Percentiles rank a stretch among this genome's conserved stretches.
phyloP scores from a whole-genome alignment of 2,113 vertebrate species.

The Myanophis thanlyinensis region DNA sequence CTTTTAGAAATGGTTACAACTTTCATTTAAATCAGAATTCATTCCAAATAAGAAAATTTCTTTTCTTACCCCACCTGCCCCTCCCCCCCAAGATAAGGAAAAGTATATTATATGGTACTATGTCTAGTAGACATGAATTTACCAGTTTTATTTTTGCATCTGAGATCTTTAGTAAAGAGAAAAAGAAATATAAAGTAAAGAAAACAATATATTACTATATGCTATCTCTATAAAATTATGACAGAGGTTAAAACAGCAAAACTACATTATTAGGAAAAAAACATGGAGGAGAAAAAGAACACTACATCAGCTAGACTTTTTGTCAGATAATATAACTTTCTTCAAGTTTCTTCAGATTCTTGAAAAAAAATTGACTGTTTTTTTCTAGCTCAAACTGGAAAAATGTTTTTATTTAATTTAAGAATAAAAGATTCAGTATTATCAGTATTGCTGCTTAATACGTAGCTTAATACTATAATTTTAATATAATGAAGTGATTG shows the following conservation, averaged over 20 bases:
- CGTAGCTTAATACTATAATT: background rate
- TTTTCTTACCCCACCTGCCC: background rate
- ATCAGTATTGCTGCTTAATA: background rate
- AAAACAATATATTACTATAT: background rate
- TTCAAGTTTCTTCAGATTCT: background rate
- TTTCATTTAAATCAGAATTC: background rate
- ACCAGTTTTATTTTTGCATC: background rate
- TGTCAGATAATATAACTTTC: background rate
- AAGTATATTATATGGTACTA: background rate
- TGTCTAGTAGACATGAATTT: background rate
- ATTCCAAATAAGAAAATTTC: conserved; percentile 15
- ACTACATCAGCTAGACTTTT: background rate
- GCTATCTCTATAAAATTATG: background rate
- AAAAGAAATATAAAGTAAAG: background rate
- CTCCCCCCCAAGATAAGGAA: background rate
- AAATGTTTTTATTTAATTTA: fast-evolving
- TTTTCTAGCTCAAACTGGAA: background rate
- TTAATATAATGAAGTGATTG: conserved; percentile 2
- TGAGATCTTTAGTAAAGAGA: background rate
- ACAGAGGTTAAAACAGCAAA: background rate
- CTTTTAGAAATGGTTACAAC: conserved; percentile 17
- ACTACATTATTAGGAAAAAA: fast-evolving
- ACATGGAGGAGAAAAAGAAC: background rate
- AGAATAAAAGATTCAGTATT: conserved; percentile 3
- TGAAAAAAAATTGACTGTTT: background rate